phyloP scores from a whole-genome alignment of 2,113 vertebrate species.

The Heterochromis multidens region DNA sequence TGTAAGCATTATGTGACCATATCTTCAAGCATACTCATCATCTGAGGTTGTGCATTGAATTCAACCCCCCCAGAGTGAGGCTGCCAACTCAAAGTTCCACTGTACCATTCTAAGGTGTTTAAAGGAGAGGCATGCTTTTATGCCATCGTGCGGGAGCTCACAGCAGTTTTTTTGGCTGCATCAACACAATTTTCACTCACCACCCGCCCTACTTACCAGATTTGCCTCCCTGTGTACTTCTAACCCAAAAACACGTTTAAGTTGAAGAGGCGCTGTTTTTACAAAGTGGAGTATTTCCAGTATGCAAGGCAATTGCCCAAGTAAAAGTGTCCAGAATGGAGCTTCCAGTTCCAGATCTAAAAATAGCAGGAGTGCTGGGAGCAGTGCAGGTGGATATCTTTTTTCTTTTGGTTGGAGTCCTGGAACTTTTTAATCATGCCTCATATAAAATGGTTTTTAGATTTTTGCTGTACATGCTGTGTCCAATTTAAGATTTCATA shows the following conservation, averaged over 20 bases:
- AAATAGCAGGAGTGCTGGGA: neutral
- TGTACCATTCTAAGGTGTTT: neutral
- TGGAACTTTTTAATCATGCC: neutral
- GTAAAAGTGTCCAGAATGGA: neutral
- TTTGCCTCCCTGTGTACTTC: neutral
- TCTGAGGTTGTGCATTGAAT: neutral
- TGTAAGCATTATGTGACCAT: neutral
- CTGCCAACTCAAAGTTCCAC: neutral
- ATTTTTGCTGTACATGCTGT: neutral
- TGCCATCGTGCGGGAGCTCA: neutral
- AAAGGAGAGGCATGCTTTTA: neutral
- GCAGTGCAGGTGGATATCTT: neutral
- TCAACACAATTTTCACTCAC: neutral
- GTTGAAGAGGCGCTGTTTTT: neutral
- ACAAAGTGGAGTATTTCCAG: neutral
- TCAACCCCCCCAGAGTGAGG: neutral
- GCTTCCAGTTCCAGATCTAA: neutral
- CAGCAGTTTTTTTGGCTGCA: neutral
- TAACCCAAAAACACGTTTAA: neutral
- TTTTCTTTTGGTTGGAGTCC: neutral
- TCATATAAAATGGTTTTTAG: neutral
- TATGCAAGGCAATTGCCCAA: neutral
- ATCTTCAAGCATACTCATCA: neutral
- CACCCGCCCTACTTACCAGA: neutral
- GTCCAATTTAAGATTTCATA: neutral